These are phyloP conservation scores for Tetraodon nigroviridis DNA, from an alignment of 2,113 vertebrate genomes.

Conservation along the genomic window DNA sequence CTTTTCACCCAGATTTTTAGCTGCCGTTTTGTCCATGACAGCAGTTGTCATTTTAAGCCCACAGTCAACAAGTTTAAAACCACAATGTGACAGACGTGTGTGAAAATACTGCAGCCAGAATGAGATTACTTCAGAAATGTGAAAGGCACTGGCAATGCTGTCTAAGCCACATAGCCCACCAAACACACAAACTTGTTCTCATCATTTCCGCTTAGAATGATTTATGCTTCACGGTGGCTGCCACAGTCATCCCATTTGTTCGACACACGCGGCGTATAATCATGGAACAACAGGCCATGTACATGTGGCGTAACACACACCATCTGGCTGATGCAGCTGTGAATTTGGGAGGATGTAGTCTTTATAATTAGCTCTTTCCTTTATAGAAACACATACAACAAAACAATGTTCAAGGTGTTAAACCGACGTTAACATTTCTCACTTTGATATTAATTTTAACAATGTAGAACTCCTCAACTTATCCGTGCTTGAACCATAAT, in stretches of 20 bases:
- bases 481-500: no score
- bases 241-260: slow-evolving; percentile 62
- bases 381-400: not conserved
- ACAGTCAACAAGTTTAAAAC: slow-evolving; percentile 34
- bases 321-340: slow-evolving; percentile 67
- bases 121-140: not conserved
- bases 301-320: slow-evolving; percentile 56
- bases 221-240: slow-evolving; percentile 44
- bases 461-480: not conserved
- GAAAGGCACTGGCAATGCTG: not conserved
- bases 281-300: slow-evolving; percentile 59
- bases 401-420: not conserved
- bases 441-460: not conserved
- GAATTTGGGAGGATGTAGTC: slow-evolving; percentile 49
- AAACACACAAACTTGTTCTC: slow-evolving; percentile 46
- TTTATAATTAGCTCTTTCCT: slow-evolving; percentile 25
- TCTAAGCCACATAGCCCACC: slow-evolving; percentile 42
- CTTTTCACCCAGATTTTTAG: slow-evolving; percentile 10
- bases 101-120: slow-evolving; percentile 10
- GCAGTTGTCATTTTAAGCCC: slow-evolving; percentile 30
- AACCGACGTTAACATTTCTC: not conserved
- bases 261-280: slow-evolving; percentile 68
- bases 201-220: slow-evolving; percentile 60
- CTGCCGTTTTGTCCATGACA: slow-evolving; percentile 26
- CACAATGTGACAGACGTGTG: slow-evolving; percentile 19